Evolutionary conservation across 2,888 invertebrate genomes (phyloP), one percentile per base, ranked within the genome.

Genomic region (Elaeidobius kamerunicus): DNA sequence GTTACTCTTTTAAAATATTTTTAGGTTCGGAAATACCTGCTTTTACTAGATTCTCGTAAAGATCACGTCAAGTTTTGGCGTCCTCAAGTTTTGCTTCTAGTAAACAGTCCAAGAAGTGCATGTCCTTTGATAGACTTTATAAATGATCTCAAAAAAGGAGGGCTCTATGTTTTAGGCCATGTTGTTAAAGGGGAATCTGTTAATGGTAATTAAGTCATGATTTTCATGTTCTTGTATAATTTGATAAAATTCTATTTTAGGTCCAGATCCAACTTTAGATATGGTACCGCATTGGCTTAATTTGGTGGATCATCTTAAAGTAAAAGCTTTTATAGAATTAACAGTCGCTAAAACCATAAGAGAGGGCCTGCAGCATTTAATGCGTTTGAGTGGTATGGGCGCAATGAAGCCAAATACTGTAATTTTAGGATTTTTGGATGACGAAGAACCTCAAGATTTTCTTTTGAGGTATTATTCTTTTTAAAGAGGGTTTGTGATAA

Each of bases 381-480:
- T 92, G 41, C 79, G 96, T 20, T 75, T 97, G 54, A 86, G 94
- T 0, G 99, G 99, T 2, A 84, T 99, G 69, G 99, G 99, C 1
- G 99, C 98, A 11, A 98, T 99, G 98, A 98, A 98, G 71, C 97
- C 98, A 0, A 99, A 99, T 69, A 98, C 98, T 0, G 91, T 98
- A 52, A 81, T 98, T 27, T 76, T 99, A 38, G 98, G 98, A 14
- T 99, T 96, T 76, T 83, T 92, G 60, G 97, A 98, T 44, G 78
- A 82, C 7, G 57, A 64, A 68, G 79, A 82, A 17, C 87, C 89
- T 0, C 75, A 76, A 30, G 92, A 96, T 69, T 91, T 91, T 73
- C 87, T 95, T 57, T 78, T 81, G 56, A 81, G 79, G 85, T 86
- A 43, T 17, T 11, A 17, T 32, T 2, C n/a, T 12, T 23, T 41